Evolutionary conservation across 2,888 invertebrate species (phyloP).

Genomic region (Cephus spinipes): DNA sequence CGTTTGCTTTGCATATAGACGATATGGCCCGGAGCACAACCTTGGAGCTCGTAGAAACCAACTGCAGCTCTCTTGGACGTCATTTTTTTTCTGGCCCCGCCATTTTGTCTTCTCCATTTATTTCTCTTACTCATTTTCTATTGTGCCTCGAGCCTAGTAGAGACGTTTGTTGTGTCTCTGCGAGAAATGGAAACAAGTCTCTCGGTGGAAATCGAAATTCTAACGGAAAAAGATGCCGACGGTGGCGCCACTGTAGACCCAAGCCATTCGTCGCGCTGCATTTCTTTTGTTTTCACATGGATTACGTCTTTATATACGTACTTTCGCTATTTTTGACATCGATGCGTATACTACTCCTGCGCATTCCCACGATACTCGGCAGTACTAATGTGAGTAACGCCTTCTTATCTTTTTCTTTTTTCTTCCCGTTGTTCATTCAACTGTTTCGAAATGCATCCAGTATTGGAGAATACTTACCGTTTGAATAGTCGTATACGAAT

Average conservation of each 20-base stretch:
- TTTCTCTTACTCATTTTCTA: neutral
- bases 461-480: neutral
- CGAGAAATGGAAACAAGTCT: neutral
- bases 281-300: neutral
- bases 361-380: neutral
- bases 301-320: neutral
- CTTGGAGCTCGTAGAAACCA: constrained; percentile 34
- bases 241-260: neutral
- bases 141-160: neutral
- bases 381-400: neutral
- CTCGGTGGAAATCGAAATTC: neutral
- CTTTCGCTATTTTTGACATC: neutral
- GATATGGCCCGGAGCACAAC: constrained; percentile 49
- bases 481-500: neutral
- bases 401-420: neutral
- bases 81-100: neutral
- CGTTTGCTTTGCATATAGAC: constrained; percentile 55
- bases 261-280: neutral
- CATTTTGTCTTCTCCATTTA: neutral
- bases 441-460: neutral
- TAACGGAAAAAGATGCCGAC: neutral
- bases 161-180: neutral
- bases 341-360: neutral
- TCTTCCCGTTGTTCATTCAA: neutral
- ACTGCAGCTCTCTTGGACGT: neutral